Evolutionary conservation across 2,888 invertebrate species (phyloP), one percentile per base, ranked within the genome.

Genomic region (Pseudoips prasinana): DNA sequence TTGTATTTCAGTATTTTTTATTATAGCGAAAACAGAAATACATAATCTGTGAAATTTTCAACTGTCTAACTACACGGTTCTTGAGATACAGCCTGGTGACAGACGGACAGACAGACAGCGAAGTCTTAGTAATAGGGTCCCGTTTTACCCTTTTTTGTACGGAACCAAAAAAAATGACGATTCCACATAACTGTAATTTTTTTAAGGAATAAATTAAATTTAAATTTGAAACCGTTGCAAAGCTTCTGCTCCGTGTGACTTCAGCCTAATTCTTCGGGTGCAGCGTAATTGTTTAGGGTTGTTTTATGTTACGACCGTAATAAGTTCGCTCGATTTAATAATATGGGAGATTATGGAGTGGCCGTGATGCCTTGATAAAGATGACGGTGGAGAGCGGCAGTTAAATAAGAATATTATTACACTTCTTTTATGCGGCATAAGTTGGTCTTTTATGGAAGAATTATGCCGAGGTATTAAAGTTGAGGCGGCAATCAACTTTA

Each of bases 211-310:
- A n/a, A n/a, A n/a, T n/a, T n/a, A n/a, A n/a, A n/a, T n/a, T n/a
- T n/a, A n/a, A n/a, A n/a, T n/a, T n/a, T n/a, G n/a, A n/a, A n/a
- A n/a, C n/a, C n/a, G n/a, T n/a, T n/a, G n/a, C n/a, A n/a, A n/a
- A n/a, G n/a, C n/a, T n/a, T n/a, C n/a, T n/a, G 14, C 14, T 5
- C 14, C 42, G 26, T 39, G 61, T 58, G 63, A 58, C 65, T 53
- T 58, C 20, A 20, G 7, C 20, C 20, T 7, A 20, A 20, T 7
- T n/a, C n/a, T 20, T 20, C 63, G 63, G 64, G 60, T 65, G 55
- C 67, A 64, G 29, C 54, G 77, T 84, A 83, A 84, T 84, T 85
- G 84, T 85, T 85, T 81, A 75, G 80, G 81, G 79, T 63, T 76
- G 69, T 60, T 70, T 73, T 68, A 74, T 66, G 70, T 65, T 69